A percentile compares a stretch with the other conserved stretches of the same genome.
These are phyloP conservation scores for Otus sunia DNA, from an alignment of 2,113 vertebrate genomes.

Conservation along the genomic window DNA sequence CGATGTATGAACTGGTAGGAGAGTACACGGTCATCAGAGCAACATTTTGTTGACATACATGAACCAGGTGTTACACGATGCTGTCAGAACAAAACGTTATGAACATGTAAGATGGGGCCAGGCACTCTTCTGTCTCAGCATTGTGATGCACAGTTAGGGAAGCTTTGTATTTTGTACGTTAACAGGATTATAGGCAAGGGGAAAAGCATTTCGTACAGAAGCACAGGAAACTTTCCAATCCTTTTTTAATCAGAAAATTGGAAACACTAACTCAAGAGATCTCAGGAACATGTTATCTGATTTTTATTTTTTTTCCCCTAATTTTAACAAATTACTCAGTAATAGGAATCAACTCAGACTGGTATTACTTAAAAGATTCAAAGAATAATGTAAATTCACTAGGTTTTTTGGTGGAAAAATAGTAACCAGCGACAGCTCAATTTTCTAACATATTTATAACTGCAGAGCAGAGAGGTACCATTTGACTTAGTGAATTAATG, in stretches of 20 bases:
- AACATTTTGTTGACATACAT: no score
- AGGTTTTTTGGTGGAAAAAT: background rate
- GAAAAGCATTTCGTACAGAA: background rate
- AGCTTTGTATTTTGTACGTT: background rate
- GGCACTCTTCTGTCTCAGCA: background rate
- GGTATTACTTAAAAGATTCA: background rate
- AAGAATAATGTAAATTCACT: background rate
- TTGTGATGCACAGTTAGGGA: background rate
- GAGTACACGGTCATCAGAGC: background rate
- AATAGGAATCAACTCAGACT: background rate
- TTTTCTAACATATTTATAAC: background rate
- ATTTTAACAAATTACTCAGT: background rate
- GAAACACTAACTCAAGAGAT: background rate
- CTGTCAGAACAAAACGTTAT: background rate
- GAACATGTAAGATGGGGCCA: background rate
- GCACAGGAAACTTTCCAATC: background rate
- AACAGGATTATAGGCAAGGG: background rate
- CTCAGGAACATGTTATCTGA: background rate
- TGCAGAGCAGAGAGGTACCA: background rate
- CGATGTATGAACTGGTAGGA: background rate
- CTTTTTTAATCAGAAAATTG: background rate
- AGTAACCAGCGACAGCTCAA: background rate
- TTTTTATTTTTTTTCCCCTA: background rate
- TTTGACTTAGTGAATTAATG: background rate
- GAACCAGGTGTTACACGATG: background rate